phyloP scores from a whole-genome alignment of 2,113 vertebrate genomes.

The Henicopernis longicauda region DNA sequence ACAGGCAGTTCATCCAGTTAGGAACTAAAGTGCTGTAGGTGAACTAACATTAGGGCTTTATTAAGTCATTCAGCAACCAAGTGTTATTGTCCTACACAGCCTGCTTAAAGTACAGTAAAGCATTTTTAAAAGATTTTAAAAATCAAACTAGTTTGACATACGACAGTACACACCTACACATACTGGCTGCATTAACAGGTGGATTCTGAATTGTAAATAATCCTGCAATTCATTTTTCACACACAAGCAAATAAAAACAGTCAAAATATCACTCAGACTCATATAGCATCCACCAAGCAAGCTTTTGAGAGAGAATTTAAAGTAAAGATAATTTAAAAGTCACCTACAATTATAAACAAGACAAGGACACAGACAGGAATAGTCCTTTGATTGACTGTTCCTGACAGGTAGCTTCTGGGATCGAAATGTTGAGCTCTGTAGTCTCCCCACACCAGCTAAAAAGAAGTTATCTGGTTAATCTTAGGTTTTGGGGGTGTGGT shows the following conservation, averaged over 20 bases:
- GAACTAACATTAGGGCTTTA: conserved; percentile 58
- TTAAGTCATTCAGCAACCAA: conserved; percentile 55
- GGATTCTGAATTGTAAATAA: conserved; percentile 55
- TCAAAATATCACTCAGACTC: conserved; percentile 68
- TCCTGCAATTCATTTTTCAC: conserved; percentile 56
- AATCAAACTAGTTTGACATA: conserved; percentile 59
- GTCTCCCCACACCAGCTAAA: conserved; percentile 27
- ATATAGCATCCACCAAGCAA: conserved; percentile 61
- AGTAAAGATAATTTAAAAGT: conserved; percentile 42
- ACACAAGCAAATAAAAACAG: conserved; percentile 62
- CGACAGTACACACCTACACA: conserved; percentile 55
- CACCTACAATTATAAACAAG: conserved; percentile 57
- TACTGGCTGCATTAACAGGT: conserved; percentile 57
- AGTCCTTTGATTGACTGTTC: conserved; percentile 10
- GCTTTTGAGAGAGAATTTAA: conserved; percentile 46
- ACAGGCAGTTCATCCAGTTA: conserved; percentile 58
- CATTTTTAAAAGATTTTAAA: conserved; percentile 58
- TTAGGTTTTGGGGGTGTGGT: neutral
- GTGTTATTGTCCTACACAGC: conserved; percentile 49
- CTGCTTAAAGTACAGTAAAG: conserved; percentile 51
- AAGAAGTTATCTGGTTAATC: neutral
- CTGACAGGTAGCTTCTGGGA: conserved; percentile 30
- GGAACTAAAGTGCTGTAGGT: conserved; percentile 37
- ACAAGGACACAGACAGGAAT: conserved; percentile 27
- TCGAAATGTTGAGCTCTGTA: conserved; percentile 16